These are phyloP conservation scores for Drosophila triauraria DNA, from an alignment of 1,140 invertebrate genomes.

Conservation along the genomic window DNA sequence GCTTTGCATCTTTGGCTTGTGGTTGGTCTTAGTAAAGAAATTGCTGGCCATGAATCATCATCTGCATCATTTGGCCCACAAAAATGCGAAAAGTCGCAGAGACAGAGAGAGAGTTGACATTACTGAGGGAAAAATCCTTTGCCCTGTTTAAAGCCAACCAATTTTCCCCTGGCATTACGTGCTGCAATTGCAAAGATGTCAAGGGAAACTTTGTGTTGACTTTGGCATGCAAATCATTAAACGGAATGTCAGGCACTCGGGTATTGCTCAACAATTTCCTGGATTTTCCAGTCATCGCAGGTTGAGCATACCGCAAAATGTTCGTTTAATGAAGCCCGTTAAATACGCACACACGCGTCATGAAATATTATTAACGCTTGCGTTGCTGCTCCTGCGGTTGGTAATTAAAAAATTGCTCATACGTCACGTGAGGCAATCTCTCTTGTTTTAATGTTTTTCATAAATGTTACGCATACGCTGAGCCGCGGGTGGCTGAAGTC, in stretches of 20 bases:
- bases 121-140: slow-evolving; percentile 28
- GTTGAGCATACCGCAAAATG: slow-evolving; percentile 29
- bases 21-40: slow-evolving; percentile 57
- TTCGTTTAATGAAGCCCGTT: slow-evolving; percentile 52
- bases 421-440: slow-evolving; percentile 60
- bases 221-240: slow-evolving; percentile 68
- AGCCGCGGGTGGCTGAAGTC: slow-evolving; percentile 49
- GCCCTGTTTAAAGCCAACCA: slow-evolving; percentile 52
- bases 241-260: slow-evolving; percentile 35
- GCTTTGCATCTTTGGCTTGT: slow-evolving; percentile 41
- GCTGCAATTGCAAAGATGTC: slow-evolving; percentile 74
- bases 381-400: slow-evolving; percentile 45
- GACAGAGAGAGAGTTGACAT: slow-evolving; percentile 25
- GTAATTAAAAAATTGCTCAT: slow-evolving; percentile 81
- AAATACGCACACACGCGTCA: slow-evolving; percentile 39
- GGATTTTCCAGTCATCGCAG: slow-evolving; percentile 5
- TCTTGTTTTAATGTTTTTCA: slow-evolving; percentile 48
- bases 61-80: slow-evolving; percentile 56
- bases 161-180: slow-evolving; percentile 66
- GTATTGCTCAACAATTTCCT: slow-evolving; percentile 33
- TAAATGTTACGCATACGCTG: slow-evolving; percentile 57
- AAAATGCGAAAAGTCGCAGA: slow-evolving; percentile 12
- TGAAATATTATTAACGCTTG: slow-evolving; percentile 59
- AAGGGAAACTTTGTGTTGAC: slow-evolving; percentile 52
- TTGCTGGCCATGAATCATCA: slow-evolving; percentile 71